Percentiles rank a stretch among this genome's conserved stretches.
Conservation (phyloP, 2,113 vertebrate species). For the Hyaena hyaena region DNA sequence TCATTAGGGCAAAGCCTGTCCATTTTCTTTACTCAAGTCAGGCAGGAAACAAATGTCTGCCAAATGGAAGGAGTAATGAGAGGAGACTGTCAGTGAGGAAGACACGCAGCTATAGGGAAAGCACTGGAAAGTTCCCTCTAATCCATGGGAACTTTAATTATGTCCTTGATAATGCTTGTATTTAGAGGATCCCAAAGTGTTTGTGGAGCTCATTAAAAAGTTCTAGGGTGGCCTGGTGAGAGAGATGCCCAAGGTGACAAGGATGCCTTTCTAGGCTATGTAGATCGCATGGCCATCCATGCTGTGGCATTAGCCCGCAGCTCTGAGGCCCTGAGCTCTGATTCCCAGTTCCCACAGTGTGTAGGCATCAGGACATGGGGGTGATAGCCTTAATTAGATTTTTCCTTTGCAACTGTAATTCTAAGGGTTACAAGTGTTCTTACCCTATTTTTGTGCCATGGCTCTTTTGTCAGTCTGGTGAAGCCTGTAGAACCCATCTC, state of each 20-base stretch:
- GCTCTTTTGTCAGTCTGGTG: not conserved
- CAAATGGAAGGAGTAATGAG: not conserved
- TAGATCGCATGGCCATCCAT: not conserved
- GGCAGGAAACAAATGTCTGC: not conserved
- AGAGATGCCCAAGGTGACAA: not conserved
- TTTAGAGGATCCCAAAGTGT: not conserved
- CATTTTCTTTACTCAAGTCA: not conserved
- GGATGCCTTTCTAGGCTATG: not conserved
- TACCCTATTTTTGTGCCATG: not conserved
- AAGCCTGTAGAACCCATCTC: not conserved
- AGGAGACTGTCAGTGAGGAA: not conserved
- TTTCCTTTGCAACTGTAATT: not conserved
- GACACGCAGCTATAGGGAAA: fast-evolving
- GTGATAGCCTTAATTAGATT: not conserved
- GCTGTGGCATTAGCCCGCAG: not conserved
- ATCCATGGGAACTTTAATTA: not conserved
- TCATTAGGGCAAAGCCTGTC: not conserved
- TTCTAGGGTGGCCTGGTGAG: not conserved
- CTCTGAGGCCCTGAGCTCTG: not conserved
- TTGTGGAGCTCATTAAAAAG: not conserved
- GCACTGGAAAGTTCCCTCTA: not conserved
- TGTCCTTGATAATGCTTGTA: not conserved
- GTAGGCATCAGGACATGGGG: not conserved
- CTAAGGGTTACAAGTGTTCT: not conserved
- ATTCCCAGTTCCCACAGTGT: not conserved